phyloP scores from a whole-genome alignment of 30 jellyfish, hydroid and myxozoan genomes.

The Cassiopea xamachana region DNA sequence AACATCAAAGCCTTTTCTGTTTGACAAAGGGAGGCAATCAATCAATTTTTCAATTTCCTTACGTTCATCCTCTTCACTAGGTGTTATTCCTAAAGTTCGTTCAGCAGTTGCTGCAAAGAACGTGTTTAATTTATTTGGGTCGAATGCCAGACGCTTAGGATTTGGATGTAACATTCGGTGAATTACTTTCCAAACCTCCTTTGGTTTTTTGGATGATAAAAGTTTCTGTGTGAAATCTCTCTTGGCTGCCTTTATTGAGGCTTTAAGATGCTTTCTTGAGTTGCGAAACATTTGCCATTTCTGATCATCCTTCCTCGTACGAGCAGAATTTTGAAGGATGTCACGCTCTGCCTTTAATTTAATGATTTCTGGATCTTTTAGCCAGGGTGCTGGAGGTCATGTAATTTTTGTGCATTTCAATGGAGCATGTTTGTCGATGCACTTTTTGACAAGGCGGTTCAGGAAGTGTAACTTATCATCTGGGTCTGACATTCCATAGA shows the following conservation, averaged over 20 bases:
- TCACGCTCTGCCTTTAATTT: slow-evolving; percentile 33
- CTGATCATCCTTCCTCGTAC: slow-evolving; percentile 44
- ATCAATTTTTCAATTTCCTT: slow-evolving; percentile 57
- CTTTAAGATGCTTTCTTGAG: slow-evolving; percentile 24
- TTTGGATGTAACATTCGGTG: slow-evolving; percentile 41
- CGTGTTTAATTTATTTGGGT: slow-evolving; percentile 20
- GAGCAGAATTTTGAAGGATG: slow-evolving; percentile 24
- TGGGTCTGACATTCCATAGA: too few species aligned
- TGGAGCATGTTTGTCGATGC: slow-evolving; percentile 32
- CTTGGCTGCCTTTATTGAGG: slow-evolving; percentile 42
- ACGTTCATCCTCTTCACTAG: slow-evolving; percentile 46
- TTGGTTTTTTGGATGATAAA: slow-evolving; percentile 39
- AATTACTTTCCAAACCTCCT: slow-evolving; percentile 72
- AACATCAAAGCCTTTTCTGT: slow-evolving; percentile 35
- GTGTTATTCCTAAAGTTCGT: slow-evolving; percentile 34
- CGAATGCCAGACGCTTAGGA: slow-evolving; percentile 10
- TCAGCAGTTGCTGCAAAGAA: slow-evolving; percentile 40
- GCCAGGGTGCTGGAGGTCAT: slow-evolving; percentile 85
- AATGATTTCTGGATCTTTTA: slow-evolving; percentile 50
- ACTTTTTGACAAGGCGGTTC: neutral
- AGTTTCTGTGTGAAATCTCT: slow-evolving; percentile 6
- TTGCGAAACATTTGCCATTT: slow-evolving; percentile 34
- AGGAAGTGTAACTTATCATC: neutral
- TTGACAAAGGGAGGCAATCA: slow-evolving; percentile 50
- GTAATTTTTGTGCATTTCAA: slow-evolving; percentile 41